These are phyloP conservation scores for Staurois parvus DNA, from an alignment of 2,797 vertebrate species.

Conservation along the genomic window DNA sequence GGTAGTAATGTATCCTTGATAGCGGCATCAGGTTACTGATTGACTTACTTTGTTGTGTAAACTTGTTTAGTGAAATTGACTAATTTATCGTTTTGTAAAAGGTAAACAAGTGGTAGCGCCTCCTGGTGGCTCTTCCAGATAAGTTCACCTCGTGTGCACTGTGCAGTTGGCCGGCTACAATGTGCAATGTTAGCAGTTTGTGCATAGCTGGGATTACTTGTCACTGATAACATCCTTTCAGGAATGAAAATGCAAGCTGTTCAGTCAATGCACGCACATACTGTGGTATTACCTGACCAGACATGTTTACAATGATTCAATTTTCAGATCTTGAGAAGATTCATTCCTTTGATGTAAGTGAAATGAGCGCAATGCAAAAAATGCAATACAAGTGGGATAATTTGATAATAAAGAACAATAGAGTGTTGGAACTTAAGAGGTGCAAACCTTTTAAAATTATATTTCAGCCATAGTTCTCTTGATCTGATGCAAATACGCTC, in stretches of 20 bases:
- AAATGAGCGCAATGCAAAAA: constrained; percentile 73
- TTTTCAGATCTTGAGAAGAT: constrained; percentile 80
- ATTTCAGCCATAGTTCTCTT: background rate
- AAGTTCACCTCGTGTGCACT: background rate
- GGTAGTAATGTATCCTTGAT: no score
- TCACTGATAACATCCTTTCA: constrained; percentile 8
- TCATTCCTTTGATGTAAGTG: constrained; percentile 73
- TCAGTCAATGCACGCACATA: constrained; percentile 75
- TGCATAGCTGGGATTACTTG: background rate
- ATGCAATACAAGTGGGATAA: constrained; percentile 39
- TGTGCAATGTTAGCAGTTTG: background rate
- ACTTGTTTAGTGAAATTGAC: background rate
- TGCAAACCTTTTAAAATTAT: background rate
- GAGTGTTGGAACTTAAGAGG: background rate
- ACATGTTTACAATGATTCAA: constrained; percentile 89
- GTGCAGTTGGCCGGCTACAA: background rate
- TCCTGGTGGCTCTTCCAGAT: constrained; percentile 47
- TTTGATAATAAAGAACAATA: background rate
- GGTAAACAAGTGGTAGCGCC: background rate
- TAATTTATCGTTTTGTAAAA: background rate
- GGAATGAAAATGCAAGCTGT: constrained; percentile 60
- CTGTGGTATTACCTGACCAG: constrained; percentile 95
- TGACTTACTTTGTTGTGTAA: background rate
- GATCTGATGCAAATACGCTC: background rate
- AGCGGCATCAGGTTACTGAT: background rate